phyloP scores from a whole-genome alignment of 2,797 vertebrate species.

The Acipenser oxyrinchus region DNA sequence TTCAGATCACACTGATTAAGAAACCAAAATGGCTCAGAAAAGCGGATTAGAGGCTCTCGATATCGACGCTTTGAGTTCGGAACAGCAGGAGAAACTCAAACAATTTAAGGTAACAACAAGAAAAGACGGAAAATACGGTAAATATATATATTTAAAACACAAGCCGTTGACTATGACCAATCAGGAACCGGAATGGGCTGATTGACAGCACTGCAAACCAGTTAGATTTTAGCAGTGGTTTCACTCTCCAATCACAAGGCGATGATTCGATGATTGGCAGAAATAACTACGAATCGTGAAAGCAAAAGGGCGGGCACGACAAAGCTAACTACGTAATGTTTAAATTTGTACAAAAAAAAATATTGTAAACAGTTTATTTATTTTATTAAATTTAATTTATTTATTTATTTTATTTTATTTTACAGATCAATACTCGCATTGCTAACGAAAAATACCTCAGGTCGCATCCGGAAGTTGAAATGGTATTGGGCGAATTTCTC shows the following conservation, averaged over 20 bases:
- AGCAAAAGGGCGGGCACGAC: background rate
- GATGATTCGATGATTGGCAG: background rate
- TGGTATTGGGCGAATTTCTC: conserved; percentile 51
- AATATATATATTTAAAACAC: too few relatives aligned
- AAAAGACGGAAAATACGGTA: too few relatives aligned
- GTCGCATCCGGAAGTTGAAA: conserved; percentile 56
- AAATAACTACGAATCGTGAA: background rate
- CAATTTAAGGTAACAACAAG: conserved; percentile 51
- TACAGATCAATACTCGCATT: conserved; percentile 54
- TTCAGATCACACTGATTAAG: too few relatives aligned
- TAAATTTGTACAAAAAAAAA: too few relatives aligned
- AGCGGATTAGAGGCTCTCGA: conserved; percentile 28
- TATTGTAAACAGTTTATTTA: too few relatives aligned
- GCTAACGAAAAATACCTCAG: conserved; percentile 59
- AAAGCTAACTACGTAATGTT: too few relatives aligned
- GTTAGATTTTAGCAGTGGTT: too few relatives aligned
- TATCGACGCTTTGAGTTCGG: conserved; percentile 34
- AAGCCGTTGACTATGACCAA: too few relatives aligned
- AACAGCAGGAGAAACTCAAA: conserved; percentile 54
- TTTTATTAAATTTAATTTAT: too few relatives aligned
- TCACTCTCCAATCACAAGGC: too few relatives aligned
- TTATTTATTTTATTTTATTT: conserved; percentile 1
- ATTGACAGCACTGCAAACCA: too few relatives aligned
- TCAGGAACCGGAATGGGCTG: too few relatives aligned
- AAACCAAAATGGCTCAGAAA: conserved; percentile 33